Base-by-base conservation (phyloP, 2,797 vertebrate genomes). In the Oceanodroma leucorhoa region DNA sequence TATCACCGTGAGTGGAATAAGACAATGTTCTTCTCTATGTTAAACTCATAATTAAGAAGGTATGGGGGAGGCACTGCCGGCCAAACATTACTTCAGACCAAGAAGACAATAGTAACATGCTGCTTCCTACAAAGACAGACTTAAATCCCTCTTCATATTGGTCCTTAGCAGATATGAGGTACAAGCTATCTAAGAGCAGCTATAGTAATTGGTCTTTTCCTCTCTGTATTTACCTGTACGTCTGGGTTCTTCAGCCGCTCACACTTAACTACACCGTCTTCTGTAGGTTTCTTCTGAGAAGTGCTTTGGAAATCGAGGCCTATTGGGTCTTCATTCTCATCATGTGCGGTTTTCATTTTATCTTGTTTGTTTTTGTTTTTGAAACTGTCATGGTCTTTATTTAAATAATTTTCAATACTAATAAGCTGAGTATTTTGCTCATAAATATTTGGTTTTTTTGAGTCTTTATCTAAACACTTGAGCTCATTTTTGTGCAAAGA, bases 361-460 rank as follows among this genome's bases (percentile, higher is more conserved):
- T 97, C 97, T 94, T 96, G 95, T 36, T 96, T 97, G 81, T 9
- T 96, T 97, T 96, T 97, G 93, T 64, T 97, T 95, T 98, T 98
- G 75, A 96, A 95, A 89, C 72, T 86, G 70, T 98, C 97, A 30
- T 93, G 93, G 75, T 98, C 97, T 95, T 97, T 98, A 90, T 70
- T 96, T 96, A 98, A 97, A 97, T 97, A 97, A 96, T 98, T 95
- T 94, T 98, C 97, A 92, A 98, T 98, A 96, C 97, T 98, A 97
- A 97, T 73, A 91, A 98, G 97, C 38, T 98, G 97, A 71, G 90
- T 95, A 62, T 95, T 98, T 96, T 97, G 97, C 69, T 98, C 97
- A 93, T 90, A 95, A 72, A 89, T 90, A 87, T 97, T 97, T 93
- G 91, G 36, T 2, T 41, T 90, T 96, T 97, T 97, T 53, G 65